These are phyloP conservation scores for Teleiodes luculella DNA, from an alignment of 2,888 invertebrate genomes.

Conservation along the genomic window DNA sequence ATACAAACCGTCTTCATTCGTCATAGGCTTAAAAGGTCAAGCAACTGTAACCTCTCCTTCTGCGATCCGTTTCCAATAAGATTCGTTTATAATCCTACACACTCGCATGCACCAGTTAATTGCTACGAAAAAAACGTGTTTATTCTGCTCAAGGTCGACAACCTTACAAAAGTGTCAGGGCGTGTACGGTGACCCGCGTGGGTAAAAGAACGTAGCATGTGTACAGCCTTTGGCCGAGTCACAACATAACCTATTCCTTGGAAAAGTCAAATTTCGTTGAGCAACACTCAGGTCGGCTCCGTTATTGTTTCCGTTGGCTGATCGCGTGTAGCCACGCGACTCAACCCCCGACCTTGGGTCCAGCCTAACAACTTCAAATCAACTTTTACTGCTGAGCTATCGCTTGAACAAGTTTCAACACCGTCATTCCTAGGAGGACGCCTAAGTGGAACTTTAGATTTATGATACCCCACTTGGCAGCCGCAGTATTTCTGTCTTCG, in stretches of 20 bases:
- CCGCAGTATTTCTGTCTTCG: slow-evolving; percentile 8
- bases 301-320: slow-evolving; percentile 22
- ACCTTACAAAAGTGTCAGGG: neutral
- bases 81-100: neutral
- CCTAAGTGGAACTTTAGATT: slow-evolving; percentile 15
- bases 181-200: neutral
- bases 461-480: slow-evolving; percentile 7
- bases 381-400: slow-evolving; percentile 19
- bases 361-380: slow-evolving; percentile 18
- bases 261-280: slow-evolving; percentile 14
- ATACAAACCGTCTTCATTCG: too few relatives aligned
- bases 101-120: neutral
- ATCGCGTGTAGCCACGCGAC: slow-evolving; percentile 26
- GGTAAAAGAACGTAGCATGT: neutral
- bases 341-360: slow-evolving; percentile 22
- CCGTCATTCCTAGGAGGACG: slow-evolving; percentile 12
- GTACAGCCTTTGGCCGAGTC: neutral
- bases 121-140: neutral
- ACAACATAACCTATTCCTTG: neutral
- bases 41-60: neutral
- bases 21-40: neutral
- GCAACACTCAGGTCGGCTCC: slow-evolving; percentile 13
- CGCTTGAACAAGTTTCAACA: slow-evolving; percentile 16
- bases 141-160: slow-evolving; percentile 1
- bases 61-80: neutral